Evolutionary conservation across 2,113 vertebrate genomes (phyloP), one percentile per base, ranked within the genome.

Genomic region (Euleptes europaea): DNA sequence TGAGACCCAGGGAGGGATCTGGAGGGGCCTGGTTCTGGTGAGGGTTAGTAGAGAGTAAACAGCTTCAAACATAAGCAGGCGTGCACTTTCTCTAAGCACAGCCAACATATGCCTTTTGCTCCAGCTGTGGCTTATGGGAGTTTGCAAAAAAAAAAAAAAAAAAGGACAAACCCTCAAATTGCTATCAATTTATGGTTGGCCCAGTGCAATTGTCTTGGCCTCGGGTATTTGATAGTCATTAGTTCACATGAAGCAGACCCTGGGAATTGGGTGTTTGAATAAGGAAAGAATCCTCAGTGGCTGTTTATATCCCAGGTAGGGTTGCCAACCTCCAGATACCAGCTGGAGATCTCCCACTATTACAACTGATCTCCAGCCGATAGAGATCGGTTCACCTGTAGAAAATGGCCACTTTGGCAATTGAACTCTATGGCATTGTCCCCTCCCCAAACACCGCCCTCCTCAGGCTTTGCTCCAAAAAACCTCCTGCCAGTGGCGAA

Each of bases 1-100:
- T 94, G 94, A 96, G 95, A 95, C 96, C 92, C 88, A 35, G 91
- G 17, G 70, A 91, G 72, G 60, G 40, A 21, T 49, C 31, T n/a
- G 38, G 8, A 11, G 75, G 8, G 75, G 35, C 33, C 57, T 1
- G 6, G 42, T 57, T 66, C 44, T 23, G 60, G 78, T 78, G 23
- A 69, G 83, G 84, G 26, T 81, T 49, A 75, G 84, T 8, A 28
- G n/a, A 84, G 63, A 10, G 33, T 77, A 38, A 84, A 51, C 71
- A 47, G 67, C 5, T 76, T 15, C 28, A 4, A 26, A 47, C 15
- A 26, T 33, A 12, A 33, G 17, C 69, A 21, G 70, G 31, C 14
- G 11, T 13, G 15, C 5, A 3, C 2, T 40, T 13, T 21, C 38
- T 42, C 7, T 66, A 14, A 33, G 35, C 42, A 23, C 49, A 66